A percentile compares a stretch with the other conserved stretches of the same genome.
Evolutionary conservation across 2,888 invertebrate genomes (phyloP).

Genomic region (Dysmachus trigonus): DNA sequence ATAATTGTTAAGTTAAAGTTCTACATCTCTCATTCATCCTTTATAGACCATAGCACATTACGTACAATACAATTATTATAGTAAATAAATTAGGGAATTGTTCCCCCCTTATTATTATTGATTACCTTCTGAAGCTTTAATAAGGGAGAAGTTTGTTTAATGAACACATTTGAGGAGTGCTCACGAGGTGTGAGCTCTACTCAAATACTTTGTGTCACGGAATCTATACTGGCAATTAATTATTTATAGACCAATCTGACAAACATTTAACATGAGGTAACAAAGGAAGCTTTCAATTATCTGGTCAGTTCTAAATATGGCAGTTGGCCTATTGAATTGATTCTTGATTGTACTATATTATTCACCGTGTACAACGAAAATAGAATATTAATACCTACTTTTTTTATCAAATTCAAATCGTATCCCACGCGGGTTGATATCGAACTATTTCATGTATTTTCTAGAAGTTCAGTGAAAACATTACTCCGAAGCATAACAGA

Average conservation of each 20-base stretch:
- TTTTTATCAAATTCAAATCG: too few species aligned
- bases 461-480: background rate
- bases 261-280: background rate
- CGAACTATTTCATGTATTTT: too few species aligned
- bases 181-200: background rate
- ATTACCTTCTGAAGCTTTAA: background rate
- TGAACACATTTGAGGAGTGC: background rate
- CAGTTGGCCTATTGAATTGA: background rate
- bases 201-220: conserved; percentile 6
- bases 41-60: background rate
- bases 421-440: background rate
- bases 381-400: too few species aligned
- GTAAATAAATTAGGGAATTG: background rate
- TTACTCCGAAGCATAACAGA: background rate
- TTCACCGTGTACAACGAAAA: too few species aligned
- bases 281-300: background rate
- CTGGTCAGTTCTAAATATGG: background rate
- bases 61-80: background rate
- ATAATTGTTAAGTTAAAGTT: background rate
- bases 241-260: background rate
- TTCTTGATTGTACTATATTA: background rate
- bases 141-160: background rate
- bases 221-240: background rate
- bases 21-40: background rate
- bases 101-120: background rate